Evolutionary conservation across 2,113 vertebrate genomes (phyloP), one percentile per base, ranked within the genome.

Genomic region (Corythornis madagascariensis): DNA sequence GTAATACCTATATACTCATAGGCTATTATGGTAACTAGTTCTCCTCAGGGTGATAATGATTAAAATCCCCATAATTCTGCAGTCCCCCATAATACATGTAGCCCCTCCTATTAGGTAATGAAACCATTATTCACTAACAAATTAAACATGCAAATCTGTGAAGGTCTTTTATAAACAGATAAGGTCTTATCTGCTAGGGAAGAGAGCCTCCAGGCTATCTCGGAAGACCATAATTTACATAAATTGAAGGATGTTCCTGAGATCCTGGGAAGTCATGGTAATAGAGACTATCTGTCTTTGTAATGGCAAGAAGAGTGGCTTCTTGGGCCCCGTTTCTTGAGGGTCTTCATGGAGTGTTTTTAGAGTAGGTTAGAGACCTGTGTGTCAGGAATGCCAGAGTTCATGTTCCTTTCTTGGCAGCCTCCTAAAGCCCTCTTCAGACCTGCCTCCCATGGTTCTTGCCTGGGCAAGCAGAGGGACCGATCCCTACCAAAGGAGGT

Each of bases 121-220:
- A 92, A 90, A 48, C 55, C 38, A 79, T 86, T 90, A 82, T 75
- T 92, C 88, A 79, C 28, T 29, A 86, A 59, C 45, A 85, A 79
- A 78, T 86, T 75, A 74, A 92, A 75, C 70, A 78, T 84, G 50
- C 12, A 50, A 69, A 28, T 13, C 47, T 63, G 50, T 40, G 76
- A 45, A 89, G 43, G 75, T 52, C 70, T 88, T 83, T 79, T 61
- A 48, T 84, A 89, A 92, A 71, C 80, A 85, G 81, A 67, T 56
- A 86, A 84, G 80, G 45, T 65, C 57, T 53, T 96, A 67, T 69
- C 77, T 92, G 73, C 29, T 31, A 26, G 86, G 33, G 31, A 81
- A 42, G 65, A 67, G 61, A 90, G n/a, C 59, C 80, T 86, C 31
- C 63, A 79, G 88, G 96, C 88, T 93, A 72, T 63, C 19, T 18